Conservation (phyloP, 2,888 invertebrate species). For the Melipona bicolor region DNA sequence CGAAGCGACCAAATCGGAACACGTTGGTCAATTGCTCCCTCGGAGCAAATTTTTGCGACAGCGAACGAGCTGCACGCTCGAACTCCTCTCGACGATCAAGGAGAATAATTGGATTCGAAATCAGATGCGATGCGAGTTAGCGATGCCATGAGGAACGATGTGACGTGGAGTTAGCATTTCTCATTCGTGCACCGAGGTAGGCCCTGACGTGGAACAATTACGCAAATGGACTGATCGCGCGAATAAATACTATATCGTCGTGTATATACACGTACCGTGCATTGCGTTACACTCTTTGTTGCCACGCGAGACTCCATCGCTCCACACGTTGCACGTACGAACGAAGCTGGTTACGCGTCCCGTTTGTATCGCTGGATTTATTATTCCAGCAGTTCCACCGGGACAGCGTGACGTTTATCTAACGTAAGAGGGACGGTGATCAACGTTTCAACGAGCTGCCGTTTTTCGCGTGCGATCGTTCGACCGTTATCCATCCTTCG, state of each 20-base stretch:
- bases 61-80: background rate
- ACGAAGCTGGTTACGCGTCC: background rate
- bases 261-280: background rate
- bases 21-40: background rate
- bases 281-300: background rate
- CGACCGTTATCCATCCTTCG: background rate
- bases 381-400: background rate
- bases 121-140: conserved; percentile 65
- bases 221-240: conserved; percentile 37
- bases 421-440: background rate
- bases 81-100: background rate
- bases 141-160: conserved; percentile 64
- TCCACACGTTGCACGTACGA: background rate
- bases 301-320: background rate
- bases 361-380: background rate
- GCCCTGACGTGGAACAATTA: conserved; percentile 28
- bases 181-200: conserved; percentile 40
- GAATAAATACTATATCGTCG: background rate
- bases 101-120: conserved; percentile 70
- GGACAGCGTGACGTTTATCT: background rate
- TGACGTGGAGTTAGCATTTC: conserved; percentile 64
- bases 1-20: too few species aligned
- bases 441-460: conserved; percentile 8
- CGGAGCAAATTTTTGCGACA: background rate
- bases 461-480: background rate